Base-by-base conservation (phyloP, 2,888 invertebrate species). In the Drosophila pseudotalamancana region DNA sequence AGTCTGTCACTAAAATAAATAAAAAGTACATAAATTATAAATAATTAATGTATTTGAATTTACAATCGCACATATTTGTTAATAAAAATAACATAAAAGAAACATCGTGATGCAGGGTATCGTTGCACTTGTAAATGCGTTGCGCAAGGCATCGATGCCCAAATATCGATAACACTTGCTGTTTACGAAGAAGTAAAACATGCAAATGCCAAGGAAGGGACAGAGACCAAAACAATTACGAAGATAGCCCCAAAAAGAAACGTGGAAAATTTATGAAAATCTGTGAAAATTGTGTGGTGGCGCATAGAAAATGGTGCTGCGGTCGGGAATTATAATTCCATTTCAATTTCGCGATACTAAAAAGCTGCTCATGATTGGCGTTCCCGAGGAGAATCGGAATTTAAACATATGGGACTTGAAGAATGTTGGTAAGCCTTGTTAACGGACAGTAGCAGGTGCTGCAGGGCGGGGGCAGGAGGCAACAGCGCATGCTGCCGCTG, bases 301-400 rank as follows among this genome's bases (percentile, higher is more conserved):
- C 87, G 73, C 77, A 73, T 79, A 68, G 67, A 89, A 83, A 78
- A 90, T 90, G 90, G 85, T 87, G 71, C 77, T 90, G 72, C 89
- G 89, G 53, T 87, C 89, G 64, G 83, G 90, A 48, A 87, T 86
- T 54, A 90, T 90, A 64, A 84, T 90, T 67, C 90, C 90, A 61
- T 90, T 90, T 89, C 89, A 89, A 80, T 90, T 87, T 77, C 88
- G 90, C 57, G 88, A 89, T 72, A 84, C 77, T 14, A 90, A 90
- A 56, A 90, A 90, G 63, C 73, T 90, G 46, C 72, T 90, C 19
- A 88, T 87, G 85, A 86, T 90, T 64, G 87, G 87, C 40, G 87
- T 87, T 18, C 80, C 87, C 49, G 86, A 89, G 61, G 86, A 89
- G 43, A 81, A 87, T 68, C 71, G 87, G n/a, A 83, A 87, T 67